Evolutionary conservation across 1,140 invertebrate genomes (phyloP).

Genomic region (Gryon sp.): DNA sequence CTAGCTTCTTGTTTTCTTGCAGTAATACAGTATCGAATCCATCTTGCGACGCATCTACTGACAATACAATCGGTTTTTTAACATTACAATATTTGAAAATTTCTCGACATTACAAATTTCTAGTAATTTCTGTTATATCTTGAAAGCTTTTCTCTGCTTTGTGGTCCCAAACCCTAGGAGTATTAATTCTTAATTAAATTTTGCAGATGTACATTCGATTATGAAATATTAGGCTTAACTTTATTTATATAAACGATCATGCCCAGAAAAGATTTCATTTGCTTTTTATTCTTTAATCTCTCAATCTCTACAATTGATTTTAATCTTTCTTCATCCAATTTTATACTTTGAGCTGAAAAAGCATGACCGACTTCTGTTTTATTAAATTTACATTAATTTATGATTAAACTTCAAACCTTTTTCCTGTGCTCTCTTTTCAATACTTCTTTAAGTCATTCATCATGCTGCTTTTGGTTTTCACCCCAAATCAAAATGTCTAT

Average conservation of each 20-base stretch:
- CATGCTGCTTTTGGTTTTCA: slow-evolving; percentile 54
- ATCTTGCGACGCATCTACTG: slow-evolving; percentile 67
- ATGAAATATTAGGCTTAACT: slow-evolving; percentile 15
- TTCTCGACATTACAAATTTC: too few relatives aligned
- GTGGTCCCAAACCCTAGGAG: neutral
- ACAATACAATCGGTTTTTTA: slow-evolving; percentile 48
- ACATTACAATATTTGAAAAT: slow-evolving; percentile 63
- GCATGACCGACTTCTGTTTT: slow-evolving; percentile 26
- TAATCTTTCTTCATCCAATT: neutral
- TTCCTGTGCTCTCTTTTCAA: slow-evolving; percentile 36
- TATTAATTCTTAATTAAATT: slow-evolving; percentile 16
- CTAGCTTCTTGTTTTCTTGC: slow-evolving; percentile 64
- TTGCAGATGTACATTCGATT: neutral
- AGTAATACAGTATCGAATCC: slow-evolving; percentile 67
- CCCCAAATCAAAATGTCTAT: slow-evolving; percentile 72
- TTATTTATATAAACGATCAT: slow-evolving; percentile 30
- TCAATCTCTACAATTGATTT: slow-evolving; percentile 16
- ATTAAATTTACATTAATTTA: slow-evolving; percentile 66
- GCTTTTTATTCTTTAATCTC: slow-evolving; percentile 1
- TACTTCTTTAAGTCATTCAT: slow-evolving; percentile 60
- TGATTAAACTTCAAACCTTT: slow-evolving; percentile 37
- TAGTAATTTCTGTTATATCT: slow-evolving; percentile 56
- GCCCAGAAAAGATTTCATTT: slow-evolving; percentile 18
- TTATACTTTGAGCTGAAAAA: slow-evolving; percentile 7
- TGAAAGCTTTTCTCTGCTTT: slow-evolving; percentile 35